Evolutionary conservation across 2,797 vertebrate genomes (phyloP).

Genomic region (Micromesistius poutassou): DNA sequence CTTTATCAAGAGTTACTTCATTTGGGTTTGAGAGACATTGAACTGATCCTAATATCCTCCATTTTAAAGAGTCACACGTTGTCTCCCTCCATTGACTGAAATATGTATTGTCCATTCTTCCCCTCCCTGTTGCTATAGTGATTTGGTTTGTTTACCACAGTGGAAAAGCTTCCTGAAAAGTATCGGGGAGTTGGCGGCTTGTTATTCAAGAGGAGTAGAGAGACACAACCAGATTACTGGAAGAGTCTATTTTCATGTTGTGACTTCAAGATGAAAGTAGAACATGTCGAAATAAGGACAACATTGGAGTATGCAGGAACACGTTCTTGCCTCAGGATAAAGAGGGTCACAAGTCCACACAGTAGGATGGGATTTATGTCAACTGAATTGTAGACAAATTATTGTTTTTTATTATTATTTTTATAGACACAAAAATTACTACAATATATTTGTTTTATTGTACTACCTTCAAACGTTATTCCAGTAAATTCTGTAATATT

Average conservation of each 20-base stretch:
- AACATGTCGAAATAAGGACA: neutral
- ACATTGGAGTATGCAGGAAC: neutral
- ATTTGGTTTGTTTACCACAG: neutral
- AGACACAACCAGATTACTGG: neutral
- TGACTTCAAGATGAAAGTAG: neutral
- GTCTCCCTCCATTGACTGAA: conserved; percentile 42
- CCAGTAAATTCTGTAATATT: too few species aligned
- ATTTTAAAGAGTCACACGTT: conserved; percentile 10
- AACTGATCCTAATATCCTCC: neutral
- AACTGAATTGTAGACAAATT: neutral
- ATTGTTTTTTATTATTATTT: neutral
- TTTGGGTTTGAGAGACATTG: neutral
- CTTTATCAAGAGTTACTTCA: neutral
- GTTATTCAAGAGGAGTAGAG: neutral
- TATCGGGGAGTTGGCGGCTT: neutral
- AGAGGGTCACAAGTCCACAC: neutral
- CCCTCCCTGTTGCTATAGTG: conserved; percentile 46
- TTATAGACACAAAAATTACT: neutral
- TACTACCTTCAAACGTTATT: neutral
- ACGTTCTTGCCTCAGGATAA: neutral
- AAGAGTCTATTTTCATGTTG: neutral
- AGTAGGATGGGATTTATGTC: neutral
- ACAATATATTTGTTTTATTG: neutral
- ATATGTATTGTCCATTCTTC: conserved; percentile 10
- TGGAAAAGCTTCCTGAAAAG: neutral